Evolutionary conservation across 2,888 invertebrate species (phyloP), one percentile per base, ranked within the genome.

Genomic region (Auanema sp.): DNA sequence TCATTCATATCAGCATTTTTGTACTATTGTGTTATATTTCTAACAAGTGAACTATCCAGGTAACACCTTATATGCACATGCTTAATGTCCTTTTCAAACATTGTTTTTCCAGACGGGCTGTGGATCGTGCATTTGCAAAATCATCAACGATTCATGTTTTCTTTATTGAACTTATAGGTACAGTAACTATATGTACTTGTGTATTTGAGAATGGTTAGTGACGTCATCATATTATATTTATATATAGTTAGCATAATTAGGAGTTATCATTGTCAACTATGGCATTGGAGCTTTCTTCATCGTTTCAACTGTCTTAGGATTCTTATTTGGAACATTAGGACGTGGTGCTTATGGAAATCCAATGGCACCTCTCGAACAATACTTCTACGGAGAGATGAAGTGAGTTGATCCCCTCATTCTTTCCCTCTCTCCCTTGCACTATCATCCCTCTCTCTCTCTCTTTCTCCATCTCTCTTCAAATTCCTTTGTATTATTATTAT

Each of bases 151-250:
- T 61, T 6, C 63, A 69, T 33, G 44, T 58, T 2, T 66, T 72
- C 14, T 40, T 64, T 25, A 69, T 72, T 47, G 72, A 72, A 24
- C 65, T 72, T 25, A 55, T 72, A 2, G 72, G 66, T 51, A 72
- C 72, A 1, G 57, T 68, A 10, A 68, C 69, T 23, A 65, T 72
- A 4, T 67, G 67, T 4, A 66, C 68, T 6, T 69, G 69, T n/a
- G 63, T 72, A 25, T 68, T 68, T 52, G 72, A 72, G 41, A 70
- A 72, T 64, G 72, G 72, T 70, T 2, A 25, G 62, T 41, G 24
- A 33, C 8, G 8, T 8, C 8, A 33, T 33, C n/a, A n/a, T 33
- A 33, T 33, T 33, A 33, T 56, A 8, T 5, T 3, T 5, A 33
- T 33, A n/a, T 33, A 33, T 33, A 33, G 8, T 33, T 33, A 33